phyloP scores from a whole-genome alignment of 2,888 invertebrate species.

The Leptinotarsa haldemani region DNA sequence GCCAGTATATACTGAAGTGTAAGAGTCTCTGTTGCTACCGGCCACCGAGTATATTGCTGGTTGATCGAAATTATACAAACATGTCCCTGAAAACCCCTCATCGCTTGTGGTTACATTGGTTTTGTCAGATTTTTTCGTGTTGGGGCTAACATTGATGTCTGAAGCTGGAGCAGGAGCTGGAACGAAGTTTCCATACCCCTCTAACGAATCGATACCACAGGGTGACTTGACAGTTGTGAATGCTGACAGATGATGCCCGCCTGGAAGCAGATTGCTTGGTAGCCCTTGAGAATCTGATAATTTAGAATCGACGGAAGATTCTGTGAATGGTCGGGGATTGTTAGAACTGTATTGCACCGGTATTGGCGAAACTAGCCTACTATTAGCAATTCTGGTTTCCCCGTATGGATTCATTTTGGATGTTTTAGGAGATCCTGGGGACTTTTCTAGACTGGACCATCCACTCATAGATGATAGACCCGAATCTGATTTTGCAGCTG shows the following conservation, averaged over 20 bases:
- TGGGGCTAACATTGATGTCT: constrained; percentile 68
- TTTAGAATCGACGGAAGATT: constrained; percentile 70
- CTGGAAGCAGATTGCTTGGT: constrained; percentile 59
- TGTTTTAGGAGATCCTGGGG: constrained; percentile 83
- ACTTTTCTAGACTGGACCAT: constrained; percentile 87
- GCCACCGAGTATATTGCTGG: constrained; percentile 82
- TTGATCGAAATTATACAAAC: constrained; percentile 68
- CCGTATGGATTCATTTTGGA: constrained; percentile 53
- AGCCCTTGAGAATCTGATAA: constrained; percentile 56
- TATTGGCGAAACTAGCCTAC: constrained; percentile 47
- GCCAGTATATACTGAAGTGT: constrained; percentile 80
- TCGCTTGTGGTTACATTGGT: constrained; percentile 59
- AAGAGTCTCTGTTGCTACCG: constrained; percentile 76
- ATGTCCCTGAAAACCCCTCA: constrained; percentile 61
- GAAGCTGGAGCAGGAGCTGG: constrained; percentile 69
- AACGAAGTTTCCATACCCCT: constrained; percentile 68
- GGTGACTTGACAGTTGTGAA: constrained; percentile 70
- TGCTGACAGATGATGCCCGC: constrained; percentile 69
- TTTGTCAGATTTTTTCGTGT: constrained; percentile 59
- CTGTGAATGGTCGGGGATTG: constrained; percentile 66
- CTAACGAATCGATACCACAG: constrained; percentile 65
- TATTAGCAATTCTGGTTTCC: constrained; percentile 38
- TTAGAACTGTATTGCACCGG: constrained; percentile 35
- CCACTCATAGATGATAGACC: constrained; percentile 89
- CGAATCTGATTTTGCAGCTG: constrained; percentile 85